Conservation (phyloP, 2,113 vertebrate species). For the Sinocyclocheilus rhinocerous region DNA sequence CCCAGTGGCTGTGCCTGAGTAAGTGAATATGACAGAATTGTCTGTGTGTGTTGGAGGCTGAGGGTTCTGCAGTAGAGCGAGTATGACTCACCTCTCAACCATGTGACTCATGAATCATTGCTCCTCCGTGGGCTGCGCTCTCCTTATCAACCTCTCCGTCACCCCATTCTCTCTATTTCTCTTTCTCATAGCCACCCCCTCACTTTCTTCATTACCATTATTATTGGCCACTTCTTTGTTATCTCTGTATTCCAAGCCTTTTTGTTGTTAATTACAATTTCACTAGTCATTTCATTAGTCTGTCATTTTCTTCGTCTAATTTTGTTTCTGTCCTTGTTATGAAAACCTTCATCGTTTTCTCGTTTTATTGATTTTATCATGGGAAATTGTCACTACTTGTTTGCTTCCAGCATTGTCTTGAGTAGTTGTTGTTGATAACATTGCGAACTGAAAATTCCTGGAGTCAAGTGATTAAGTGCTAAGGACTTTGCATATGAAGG, state of each 20-base stretch:
- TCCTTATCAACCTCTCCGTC: slow-evolving; percentile 60
- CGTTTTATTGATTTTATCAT: neutral
- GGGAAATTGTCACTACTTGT: neutral
- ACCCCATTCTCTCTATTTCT: slow-evolving; percentile 30
- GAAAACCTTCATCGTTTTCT: neutral
- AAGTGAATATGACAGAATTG: slow-evolving; percentile 51
- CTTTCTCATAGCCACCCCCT: slow-evolving; percentile 27
- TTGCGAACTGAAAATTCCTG: neutral
- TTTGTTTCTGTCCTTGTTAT: neutral
- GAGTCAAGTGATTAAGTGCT: neutral
- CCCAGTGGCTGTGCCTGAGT: slow-evolving; percentile 39
- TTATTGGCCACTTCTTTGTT: slow-evolving; percentile 19
- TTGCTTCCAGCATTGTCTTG: neutral
- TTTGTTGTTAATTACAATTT: slow-evolving; percentile 4
- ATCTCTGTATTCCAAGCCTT: slow-evolving; percentile 29
- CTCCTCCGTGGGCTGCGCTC: slow-evolving; percentile 69
- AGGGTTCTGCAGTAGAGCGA: slow-evolving; percentile 71
- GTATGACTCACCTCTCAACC: slow-evolving; percentile 76
- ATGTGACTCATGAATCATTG: slow-evolving; percentile 78
- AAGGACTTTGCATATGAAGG: neutral
- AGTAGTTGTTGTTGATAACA: neutral
- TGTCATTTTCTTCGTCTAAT: neutral
- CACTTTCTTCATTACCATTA: slow-evolving; percentile 34
- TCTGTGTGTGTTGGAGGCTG: slow-evolving; percentile 55
- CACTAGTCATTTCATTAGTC: slow-evolving; percentile 4